Conservation (phyloP, 2,113 vertebrate genomes). For the Aleadryas rufinucha region DNA sequence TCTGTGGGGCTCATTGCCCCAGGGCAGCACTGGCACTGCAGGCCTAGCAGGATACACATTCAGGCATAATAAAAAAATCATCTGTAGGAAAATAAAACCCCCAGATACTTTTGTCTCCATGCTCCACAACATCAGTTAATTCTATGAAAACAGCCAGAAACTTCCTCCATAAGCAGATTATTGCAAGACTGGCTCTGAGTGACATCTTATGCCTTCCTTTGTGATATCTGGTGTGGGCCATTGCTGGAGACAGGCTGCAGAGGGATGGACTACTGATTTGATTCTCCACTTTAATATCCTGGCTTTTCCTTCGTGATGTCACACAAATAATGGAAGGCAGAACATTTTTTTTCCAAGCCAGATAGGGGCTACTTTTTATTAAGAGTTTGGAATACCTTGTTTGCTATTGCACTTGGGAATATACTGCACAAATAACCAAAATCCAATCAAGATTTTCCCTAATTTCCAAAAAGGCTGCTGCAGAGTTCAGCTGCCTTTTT, state of each 20-base stretch:
- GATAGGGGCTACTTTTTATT: not conserved
- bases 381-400: not conserved
- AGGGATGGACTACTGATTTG: constrained; percentile 11
- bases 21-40: not conserved
- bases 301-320: constrained; percentile 14
- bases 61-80: not conserved
- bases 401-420: not conserved
- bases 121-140: constrained; percentile 15
- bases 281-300: constrained; percentile 10
- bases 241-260: constrained; percentile 8
- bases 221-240: not conserved
- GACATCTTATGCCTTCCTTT: not conserved
- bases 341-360: not conserved
- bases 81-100: not conserved
- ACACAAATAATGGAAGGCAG: constrained; percentile 16
- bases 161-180: constrained; percentile 18
- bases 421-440: not conserved
- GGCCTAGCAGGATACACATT: not conserved
- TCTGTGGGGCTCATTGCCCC: not conserved
- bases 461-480: constrained; percentile 1
- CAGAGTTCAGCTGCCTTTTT: constrained; percentile 20
- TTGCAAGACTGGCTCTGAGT: not conserved
- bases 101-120: not conserved
- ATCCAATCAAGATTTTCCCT: constrained; percentile 24
- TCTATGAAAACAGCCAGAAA: constrained; percentile 21